Evolutionary conservation across 2,888 invertebrate genomes (phyloP), one percentile per base, ranked within the genome.

Genomic region (Ecliptopera silaceata): DNA sequence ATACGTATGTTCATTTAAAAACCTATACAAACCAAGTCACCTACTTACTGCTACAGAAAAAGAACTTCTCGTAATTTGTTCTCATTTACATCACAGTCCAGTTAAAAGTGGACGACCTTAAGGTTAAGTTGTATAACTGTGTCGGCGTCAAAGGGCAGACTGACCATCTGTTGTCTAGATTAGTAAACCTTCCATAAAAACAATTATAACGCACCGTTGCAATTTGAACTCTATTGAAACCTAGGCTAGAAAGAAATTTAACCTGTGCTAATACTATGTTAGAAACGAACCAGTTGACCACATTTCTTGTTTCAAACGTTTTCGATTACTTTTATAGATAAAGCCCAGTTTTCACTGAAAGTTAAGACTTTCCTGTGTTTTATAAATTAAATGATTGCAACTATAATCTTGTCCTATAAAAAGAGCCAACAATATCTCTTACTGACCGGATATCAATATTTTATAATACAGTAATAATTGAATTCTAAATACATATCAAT

Each of bases 141-240:
- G 63, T 49, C 61, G 51, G 49, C 56, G 38, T 51, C 44, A 63
- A 63, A 61, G 60, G 64, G 55, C 65, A 63, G 34, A 20, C 42
- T 42, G 56, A 60, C 65, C 63, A 65, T 65, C 63, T 65, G 65
- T 50, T 46, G 42, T 41, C 42, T 54, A 54, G 39, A 54, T 59
- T 51, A 48, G 48, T 31, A 39, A 41, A 41, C 18, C n/a, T 36
- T 26, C 44, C 15, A 20, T 39, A 34, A 18, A 15, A 10, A 13
- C 15, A 38, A 47, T 47, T 26, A 26, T 36, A n/a, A 11, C 4
- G 12, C 10, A n/a, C 12, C 8, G 36, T 10, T 36, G 18, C 15
- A 48, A 17, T 36, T 38, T 48, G 38, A 48, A 39, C 47, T 48
- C n/a, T 39, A 48, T 39, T 13, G 0, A 3, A 6, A 17, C 17